A percentile compares a stretch with the other conserved stretches of the same genome.
Conservation (phyloP, 2,797 vertebrate species). For the Arctocebus calabarensis region DNA sequence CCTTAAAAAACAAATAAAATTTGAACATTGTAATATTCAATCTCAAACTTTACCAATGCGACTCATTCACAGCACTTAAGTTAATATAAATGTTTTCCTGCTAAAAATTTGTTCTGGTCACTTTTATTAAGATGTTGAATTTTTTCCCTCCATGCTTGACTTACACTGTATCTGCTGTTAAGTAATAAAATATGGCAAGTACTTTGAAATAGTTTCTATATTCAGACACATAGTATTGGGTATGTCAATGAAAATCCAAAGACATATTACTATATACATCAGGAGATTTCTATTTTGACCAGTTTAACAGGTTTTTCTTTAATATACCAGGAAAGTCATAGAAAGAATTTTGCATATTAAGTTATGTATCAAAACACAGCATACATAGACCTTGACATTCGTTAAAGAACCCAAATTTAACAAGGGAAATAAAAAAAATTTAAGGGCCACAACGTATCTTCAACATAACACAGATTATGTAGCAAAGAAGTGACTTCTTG, state of each 20-base stretch:
- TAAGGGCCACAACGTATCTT: conserved; percentile 88
- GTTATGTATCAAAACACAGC: conserved; percentile 89
- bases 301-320: conserved; percentile 85
- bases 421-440: conserved; percentile 4
- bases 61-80: conserved; percentile 83
- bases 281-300: conserved; percentile 86
- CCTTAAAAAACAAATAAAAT: conserved; percentile 61
- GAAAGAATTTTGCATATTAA: conserved; percentile 89
- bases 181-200: conserved; percentile 87
- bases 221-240: conserved; percentile 82
- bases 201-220: conserved; percentile 86
- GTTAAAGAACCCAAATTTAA: conserved; percentile 87
- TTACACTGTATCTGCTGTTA: conserved; percentile 85
- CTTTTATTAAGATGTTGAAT: conserved; percentile 86
- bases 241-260: conserved; percentile 84
- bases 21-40: conserved; percentile 61
- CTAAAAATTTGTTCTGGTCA: conserved; percentile 90
- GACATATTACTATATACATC: conserved; percentile 84
- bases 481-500: conserved; percentile 82
- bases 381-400: conserved; percentile 88
- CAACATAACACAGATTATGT: conserved; percentile 87
- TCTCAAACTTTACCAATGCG: conserved; percentile 68
- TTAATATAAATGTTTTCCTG: conserved; percentile 86
- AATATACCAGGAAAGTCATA: conserved; percentile 85
- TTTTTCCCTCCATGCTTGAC: conserved; percentile 80